phyloP scores from a whole-genome alignment of 2,888 invertebrate species.

The Acrocyrtus sp. region DNA sequence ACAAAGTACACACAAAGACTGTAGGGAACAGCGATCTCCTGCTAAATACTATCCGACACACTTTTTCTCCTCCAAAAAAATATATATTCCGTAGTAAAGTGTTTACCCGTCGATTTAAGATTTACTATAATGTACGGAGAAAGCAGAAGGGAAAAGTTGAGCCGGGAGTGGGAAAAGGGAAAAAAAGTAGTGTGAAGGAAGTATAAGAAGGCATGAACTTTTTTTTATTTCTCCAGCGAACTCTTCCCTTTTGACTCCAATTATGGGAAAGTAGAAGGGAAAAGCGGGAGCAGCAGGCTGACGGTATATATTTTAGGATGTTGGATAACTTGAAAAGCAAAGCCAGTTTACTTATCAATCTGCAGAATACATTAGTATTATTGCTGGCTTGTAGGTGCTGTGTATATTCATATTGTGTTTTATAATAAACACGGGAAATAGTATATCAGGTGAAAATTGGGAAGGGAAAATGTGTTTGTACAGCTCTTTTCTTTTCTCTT shows the following conservation, averaged over 20 bases:
- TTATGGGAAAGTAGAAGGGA: conserved; percentile 19
- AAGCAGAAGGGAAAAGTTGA: not conserved
- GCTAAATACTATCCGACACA: too few relatives aligned
- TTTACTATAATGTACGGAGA: conserved; percentile 6
- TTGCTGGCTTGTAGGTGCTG: too few relatives aligned
- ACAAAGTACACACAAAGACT: too few relatives aligned
- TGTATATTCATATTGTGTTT: conserved; percentile 14
- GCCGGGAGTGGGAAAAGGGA: not conserved
- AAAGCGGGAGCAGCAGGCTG: not conserved
- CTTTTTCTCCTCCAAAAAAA: not conserved
- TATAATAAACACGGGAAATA: too few relatives aligned
- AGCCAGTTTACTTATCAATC: not conserved
- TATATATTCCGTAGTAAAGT: conserved; percentile 6
- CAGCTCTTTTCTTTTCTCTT: conserved; percentile 18
- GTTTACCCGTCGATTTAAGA: conserved; percentile 33
- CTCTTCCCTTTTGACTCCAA: conserved; percentile 24
- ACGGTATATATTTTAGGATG: not conserved
- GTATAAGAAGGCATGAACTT: too few relatives aligned
- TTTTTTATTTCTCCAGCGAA: not conserved
- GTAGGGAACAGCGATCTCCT: too few relatives aligned
- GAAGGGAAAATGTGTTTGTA: conserved; percentile 21
- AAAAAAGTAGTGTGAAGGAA: not conserved
- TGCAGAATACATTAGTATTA: too few relatives aligned
- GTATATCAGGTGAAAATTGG: conserved; percentile 2
- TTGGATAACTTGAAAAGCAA: not conserved